A percentile compares a stretch with the other conserved stretches of the same genome.
These are phyloP conservation scores for Macrosteles quadrilineatus DNA, from an alignment of 1,140 invertebrate genomes.

Conservation along the genomic window DNA sequence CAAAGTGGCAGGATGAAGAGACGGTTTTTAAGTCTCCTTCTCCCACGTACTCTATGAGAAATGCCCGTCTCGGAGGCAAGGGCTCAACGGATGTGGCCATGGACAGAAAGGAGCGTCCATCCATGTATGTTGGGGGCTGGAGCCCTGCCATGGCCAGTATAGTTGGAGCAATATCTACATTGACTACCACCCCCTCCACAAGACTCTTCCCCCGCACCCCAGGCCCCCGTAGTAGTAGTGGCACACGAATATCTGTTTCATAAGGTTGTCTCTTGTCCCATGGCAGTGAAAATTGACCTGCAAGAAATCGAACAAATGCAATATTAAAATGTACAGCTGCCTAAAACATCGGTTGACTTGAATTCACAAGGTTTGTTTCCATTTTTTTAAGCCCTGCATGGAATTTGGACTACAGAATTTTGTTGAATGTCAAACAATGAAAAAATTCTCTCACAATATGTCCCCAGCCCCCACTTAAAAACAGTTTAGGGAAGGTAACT, in stretches of 20 bases:
- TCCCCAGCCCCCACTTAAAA: too few relatives aligned
- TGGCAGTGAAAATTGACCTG: conserved; percentile 82
- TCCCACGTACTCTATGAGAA: conserved; percentile 79
- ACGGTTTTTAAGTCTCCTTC: conserved; percentile 60
- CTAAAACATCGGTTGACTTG: too few relatives aligned
- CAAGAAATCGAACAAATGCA: too few relatives aligned
- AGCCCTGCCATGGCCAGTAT: conserved; percentile 68
- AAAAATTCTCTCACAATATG: too few relatives aligned
- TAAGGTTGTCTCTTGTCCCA: conserved; percentile 88
- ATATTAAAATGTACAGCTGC: too few relatives aligned
- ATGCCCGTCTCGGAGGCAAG: conserved; percentile 51
- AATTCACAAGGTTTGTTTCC: too few relatives aligned
- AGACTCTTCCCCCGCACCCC: conserved; percentile 55
- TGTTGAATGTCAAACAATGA: too few relatives aligned
- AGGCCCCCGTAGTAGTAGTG: conserved; percentile 78
- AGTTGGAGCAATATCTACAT: conserved; percentile 81
- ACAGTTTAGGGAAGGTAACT: too few relatives aligned
- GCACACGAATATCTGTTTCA: conserved; percentile 83
- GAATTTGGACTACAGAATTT: too few relatives aligned
- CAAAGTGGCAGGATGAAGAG: conserved; percentile 58
- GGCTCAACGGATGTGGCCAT: conserved; percentile 39
- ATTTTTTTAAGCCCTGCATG: too few relatives aligned
- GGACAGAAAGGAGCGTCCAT: conserved; percentile 63
- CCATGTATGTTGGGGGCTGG: conserved; percentile 56
- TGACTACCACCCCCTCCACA: conserved; percentile 61